These are phyloP conservation scores for Acronicta aceris DNA, from an alignment of 2,888 invertebrate genomes.

Conservation along the genomic window DNA sequence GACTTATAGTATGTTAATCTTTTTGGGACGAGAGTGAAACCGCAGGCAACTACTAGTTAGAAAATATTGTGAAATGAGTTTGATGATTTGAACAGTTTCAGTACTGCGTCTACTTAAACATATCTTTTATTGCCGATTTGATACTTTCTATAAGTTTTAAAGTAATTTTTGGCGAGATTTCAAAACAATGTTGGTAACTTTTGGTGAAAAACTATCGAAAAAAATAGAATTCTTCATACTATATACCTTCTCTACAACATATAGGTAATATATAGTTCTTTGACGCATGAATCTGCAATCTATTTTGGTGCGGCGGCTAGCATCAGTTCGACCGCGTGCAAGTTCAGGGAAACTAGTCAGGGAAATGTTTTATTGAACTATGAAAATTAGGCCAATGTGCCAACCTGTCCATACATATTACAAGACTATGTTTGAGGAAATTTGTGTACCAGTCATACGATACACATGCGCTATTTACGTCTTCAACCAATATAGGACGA, in stretches of 20 bases:
- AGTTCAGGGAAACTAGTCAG: conserved; percentile 84
- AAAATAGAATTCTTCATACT: conserved; percentile 1
- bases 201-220: background rate
- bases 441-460: conserved; percentile 52
- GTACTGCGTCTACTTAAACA: too few relatives aligned
- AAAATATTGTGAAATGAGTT: too few relatives aligned
- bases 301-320: conserved; percentile 69
- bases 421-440: conserved; percentile 56
- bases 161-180: too few relatives aligned
- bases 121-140: too few relatives aligned
- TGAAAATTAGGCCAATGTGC: conserved; percentile 76
- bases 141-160: too few relatives aligned
- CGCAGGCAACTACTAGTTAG: too few relatives aligned
- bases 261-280: conserved; percentile 58
- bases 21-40: too few relatives aligned
- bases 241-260: conserved; percentile 29
- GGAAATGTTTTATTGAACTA: conserved; percentile 80
- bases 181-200: too few relatives aligned
- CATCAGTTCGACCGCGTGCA: conserved; percentile 72
- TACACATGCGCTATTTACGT: conserved; percentile 56
- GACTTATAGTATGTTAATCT: too few relatives aligned
- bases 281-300: conserved; percentile 68
- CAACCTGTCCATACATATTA: conserved; percentile 55
- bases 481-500: conserved; percentile 56
- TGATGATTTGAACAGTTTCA: too few relatives aligned